phyloP scores from a whole-genome alignment of 2,888 invertebrate species.

The Margaritifera margaritifera region DNA sequence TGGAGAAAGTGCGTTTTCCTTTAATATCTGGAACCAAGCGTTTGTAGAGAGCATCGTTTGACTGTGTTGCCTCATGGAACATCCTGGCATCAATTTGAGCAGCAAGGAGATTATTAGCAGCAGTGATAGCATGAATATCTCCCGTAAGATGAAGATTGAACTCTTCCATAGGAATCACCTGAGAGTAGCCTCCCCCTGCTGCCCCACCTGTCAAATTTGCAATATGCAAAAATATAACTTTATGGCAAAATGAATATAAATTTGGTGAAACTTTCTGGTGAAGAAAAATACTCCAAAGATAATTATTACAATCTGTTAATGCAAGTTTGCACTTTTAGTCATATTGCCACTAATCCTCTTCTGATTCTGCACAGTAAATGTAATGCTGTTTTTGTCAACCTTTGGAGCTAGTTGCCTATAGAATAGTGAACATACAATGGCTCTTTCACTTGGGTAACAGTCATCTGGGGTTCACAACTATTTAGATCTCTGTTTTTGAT shows the following conservation, averaged over 20 bases:
- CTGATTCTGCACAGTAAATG: too few species aligned
- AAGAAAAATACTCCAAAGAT: background rate
- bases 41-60: conserved; percentile 85
- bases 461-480: too few species aligned
- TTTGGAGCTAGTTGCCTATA: too few species aligned
- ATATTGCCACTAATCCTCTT: too few species aligned
- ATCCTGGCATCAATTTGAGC: conserved; percentile 97
- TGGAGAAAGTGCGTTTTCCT: conserved; percentile 86
- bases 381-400: too few species aligned
- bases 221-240: too few species aligned
- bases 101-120: conserved; percentile 97
- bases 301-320: background rate
- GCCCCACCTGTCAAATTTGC: conserved; percentile 83
- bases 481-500: too few species aligned
- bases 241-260: too few species aligned
- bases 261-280: conserved; percentile 1
- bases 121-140: conserved; percentile 98
- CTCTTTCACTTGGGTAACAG: too few species aligned
- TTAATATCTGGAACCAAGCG: conserved; percentile 90
- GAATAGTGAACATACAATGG: too few species aligned
- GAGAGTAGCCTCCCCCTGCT: conserved; percentile 97
- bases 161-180: conserved; percentile 99
- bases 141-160: conserved; percentile 97
- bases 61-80: conserved; percentile 96
- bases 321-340: too few species aligned